phyloP scores from a whole-genome alignment of 1,140 invertebrate genomes.

The Eueides isabella region DNA sequence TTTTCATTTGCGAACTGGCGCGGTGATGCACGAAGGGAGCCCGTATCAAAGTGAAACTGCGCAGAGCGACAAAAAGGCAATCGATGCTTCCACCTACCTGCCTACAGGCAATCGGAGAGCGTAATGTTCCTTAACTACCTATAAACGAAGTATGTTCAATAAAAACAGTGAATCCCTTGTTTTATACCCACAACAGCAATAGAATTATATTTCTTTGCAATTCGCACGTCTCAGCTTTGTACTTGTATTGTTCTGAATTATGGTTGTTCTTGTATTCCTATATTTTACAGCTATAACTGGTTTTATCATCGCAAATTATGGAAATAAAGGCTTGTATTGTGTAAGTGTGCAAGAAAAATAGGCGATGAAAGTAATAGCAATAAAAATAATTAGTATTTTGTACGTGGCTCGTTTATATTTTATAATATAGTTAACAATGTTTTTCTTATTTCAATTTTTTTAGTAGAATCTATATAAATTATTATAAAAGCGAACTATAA shows the following conservation, averaged over 20 bases:
- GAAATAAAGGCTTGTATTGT: conserved; percentile 4
- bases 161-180: not conserved
- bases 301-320: conserved; percentile 1
- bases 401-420: not conserved
- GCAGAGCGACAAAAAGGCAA: conserved; percentile 46
- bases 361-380: not conserved
- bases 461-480: no score
- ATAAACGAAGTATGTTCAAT: conserved; percentile 30
- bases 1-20: not conserved
- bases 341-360: not conserved
- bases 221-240: not conserved
- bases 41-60: conserved; percentile 27
- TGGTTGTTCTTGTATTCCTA: not conserved
- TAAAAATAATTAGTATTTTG: conserved; percentile 1
- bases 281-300: not conserved
- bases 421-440: no score
- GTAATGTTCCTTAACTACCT: conserved; percentile 43
- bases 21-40: not conserved
- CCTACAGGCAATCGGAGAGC: conserved; percentile 42
- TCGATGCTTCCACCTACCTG: conserved; percentile 47
- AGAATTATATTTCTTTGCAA: conserved; percentile 15
- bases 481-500: no score
- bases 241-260: conserved; percentile 1
- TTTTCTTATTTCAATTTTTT: no score
- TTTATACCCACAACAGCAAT: not conserved